A percentile compares a stretch with the other conserved stretches of the same genome.
phyloP scores from a whole-genome alignment of 1,140 invertebrate genomes.

The Apis laboriosa region DNA sequence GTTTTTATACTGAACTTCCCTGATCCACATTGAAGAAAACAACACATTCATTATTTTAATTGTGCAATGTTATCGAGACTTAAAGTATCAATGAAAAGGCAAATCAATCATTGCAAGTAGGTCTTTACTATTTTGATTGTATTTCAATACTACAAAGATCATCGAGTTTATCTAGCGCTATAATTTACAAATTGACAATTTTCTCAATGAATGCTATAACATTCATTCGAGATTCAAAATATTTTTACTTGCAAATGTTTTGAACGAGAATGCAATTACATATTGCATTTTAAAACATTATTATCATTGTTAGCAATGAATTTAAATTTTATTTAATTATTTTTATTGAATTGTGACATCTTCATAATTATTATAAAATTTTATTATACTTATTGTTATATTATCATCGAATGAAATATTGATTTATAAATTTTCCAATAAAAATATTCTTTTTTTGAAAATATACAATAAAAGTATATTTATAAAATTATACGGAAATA shows the following conservation, averaged over 20 bases:
- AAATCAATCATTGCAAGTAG: not conserved
- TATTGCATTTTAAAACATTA: too few species aligned
- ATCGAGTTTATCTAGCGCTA: not conserved
- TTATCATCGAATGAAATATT: too few species aligned
- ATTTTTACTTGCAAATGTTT: not conserved
- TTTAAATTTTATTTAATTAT: too few species aligned
- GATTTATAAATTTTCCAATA: too few species aligned
- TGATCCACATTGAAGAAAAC: not conserved
- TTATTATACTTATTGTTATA: too few species aligned
- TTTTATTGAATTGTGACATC: too few species aligned
- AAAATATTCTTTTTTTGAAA: too few species aligned
- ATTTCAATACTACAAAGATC: not conserved
- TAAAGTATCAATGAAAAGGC: slow-evolving; percentile 4
- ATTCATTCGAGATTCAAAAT: not conserved
- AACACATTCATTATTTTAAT: not conserved
- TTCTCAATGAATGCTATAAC: not conserved
- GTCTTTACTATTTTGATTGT: not conserved
- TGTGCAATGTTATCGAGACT: not conserved
- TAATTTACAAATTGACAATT: not conserved
- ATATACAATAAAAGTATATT: too few species aligned
- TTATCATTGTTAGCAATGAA: too few species aligned
- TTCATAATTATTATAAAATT: too few species aligned
- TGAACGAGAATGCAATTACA: too few species aligned
- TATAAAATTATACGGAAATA: too few species aligned
- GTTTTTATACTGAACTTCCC: not conserved